These are phyloP conservation scores for Pandemis cinnamomeana DNA, from an alignment of 2,888 invertebrate species.

Conservation along the genomic window DNA sequence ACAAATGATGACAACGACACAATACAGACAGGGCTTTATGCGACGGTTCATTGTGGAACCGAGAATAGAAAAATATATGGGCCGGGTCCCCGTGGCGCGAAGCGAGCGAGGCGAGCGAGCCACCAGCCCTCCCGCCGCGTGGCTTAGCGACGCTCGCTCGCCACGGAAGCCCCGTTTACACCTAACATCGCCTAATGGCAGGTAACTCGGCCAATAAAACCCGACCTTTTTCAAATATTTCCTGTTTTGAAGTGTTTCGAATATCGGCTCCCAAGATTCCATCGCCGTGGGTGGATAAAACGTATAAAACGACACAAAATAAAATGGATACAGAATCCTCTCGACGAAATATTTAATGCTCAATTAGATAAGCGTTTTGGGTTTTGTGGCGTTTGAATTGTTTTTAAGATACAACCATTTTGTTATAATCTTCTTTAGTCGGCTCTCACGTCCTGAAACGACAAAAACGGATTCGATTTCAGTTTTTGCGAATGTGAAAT, in stretches of 20 bases:
- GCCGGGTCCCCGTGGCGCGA: constrained; percentile 65
- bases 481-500: constrained; percentile 32
- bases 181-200: constrained; percentile 81
- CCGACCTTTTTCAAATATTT: constrained; percentile 79
- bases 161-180: constrained; percentile 82
- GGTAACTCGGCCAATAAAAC: constrained; percentile 82
- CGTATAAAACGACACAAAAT: constrained; percentile 79
- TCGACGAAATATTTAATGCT: constrained; percentile 84
- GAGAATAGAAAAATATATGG: constrained; percentile 81
- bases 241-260: constrained; percentile 79
- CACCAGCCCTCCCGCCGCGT: constrained; percentile 65
- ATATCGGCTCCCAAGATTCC: constrained; percentile 73
- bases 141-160: constrained; percentile 69
- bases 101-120: constrained; percentile 46
- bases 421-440: constrained; percentile 32
- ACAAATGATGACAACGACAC: constrained; percentile 82
- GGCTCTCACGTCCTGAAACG: neutral
- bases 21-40: constrained; percentile 71
- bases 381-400: constrained; percentile 80
- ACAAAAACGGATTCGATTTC: constrained; percentile 11
- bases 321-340: constrained; percentile 81
- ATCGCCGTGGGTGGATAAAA: constrained; percentile 82
- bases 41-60: constrained; percentile 72
- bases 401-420: constrained; percentile 64
- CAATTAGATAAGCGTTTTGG: constrained; percentile 84